phyloP scores from a whole-genome alignment of 2,113 vertebrate genomes.

The Girardinichthys multiradiatus region DNA sequence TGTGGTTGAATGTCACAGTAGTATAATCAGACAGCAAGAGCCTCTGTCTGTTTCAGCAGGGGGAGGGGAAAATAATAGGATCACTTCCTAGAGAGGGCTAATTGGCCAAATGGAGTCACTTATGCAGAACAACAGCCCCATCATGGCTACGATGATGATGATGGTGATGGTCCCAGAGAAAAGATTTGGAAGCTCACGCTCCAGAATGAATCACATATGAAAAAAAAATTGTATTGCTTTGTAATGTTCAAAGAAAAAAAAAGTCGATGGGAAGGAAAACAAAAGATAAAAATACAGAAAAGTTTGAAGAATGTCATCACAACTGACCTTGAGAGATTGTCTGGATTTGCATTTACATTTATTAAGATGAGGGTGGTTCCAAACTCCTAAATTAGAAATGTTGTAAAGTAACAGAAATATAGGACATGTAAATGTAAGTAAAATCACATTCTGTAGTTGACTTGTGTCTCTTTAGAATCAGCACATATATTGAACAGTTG shows the following conservation, averaged over 20 bases:
- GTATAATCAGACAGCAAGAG: conserved; percentile 75
- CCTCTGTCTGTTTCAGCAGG: conserved; percentile 60
- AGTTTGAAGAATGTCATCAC: conserved; percentile 2
- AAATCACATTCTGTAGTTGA: too few species aligned
- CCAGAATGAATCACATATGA: conserved; percentile 16
- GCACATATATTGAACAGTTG: neutral
- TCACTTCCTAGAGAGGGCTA: conserved; percentile 58
- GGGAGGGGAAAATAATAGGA: conserved; percentile 58
- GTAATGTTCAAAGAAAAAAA: neutral
- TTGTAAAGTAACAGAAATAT: neutral
- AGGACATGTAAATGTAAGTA: neutral
- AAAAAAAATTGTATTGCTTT: neutral
- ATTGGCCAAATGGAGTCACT: conserved; percentile 75
- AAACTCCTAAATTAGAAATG: neutral
- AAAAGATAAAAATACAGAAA: conserved; percentile 7
- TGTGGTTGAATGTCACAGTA: conserved; percentile 74
- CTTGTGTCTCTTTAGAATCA: too few species aligned
- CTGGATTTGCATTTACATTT: conserved; percentile 4
- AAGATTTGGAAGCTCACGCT: conserved; percentile 20
- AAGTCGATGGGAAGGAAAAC: neutral
- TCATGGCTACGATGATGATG: conserved; percentile 59
- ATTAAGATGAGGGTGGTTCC: neutral
- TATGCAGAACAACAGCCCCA: conserved; percentile 67
- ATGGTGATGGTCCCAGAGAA: conserved; percentile 42
- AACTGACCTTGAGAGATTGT: conserved; percentile 6